phyloP scores from a whole-genome alignment of 2,888 invertebrate genomes.

The Microplitis manilae region DNA sequence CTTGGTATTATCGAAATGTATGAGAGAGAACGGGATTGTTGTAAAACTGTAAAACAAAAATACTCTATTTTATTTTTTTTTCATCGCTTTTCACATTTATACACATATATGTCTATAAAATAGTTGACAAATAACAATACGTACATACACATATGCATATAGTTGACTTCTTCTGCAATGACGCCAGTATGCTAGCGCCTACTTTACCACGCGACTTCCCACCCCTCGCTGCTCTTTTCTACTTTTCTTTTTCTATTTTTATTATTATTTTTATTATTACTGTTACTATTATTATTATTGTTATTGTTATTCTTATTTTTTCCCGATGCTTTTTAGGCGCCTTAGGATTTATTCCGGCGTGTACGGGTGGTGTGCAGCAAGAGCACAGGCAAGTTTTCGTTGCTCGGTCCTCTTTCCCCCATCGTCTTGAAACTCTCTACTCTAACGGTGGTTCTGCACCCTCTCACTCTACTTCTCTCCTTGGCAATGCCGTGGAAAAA shows the following conservation, averaged over 20 bases:
- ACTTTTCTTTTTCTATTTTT: constrained; percentile 31
- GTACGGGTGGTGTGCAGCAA: constrained; percentile 10
- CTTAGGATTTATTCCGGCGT: constrained; percentile 24
- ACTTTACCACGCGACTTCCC: background rate
- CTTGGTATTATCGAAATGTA: constrained; percentile 15
- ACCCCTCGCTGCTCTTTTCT: constrained; percentile 7
- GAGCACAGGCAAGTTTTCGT: constrained; percentile 26
- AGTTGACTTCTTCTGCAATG: constrained; percentile 23
- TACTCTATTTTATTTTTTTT: background rate
- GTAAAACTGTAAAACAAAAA: constrained; percentile 6
- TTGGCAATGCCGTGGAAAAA: constrained; percentile 38
- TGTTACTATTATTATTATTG: background rate
- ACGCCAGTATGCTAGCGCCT: constrained; percentile 18
- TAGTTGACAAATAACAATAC: constrained; percentile 12
- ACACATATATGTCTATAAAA: background rate
- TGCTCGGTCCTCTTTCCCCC: background rate
- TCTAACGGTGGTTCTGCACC: constrained; percentile 21
- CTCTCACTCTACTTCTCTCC: constrained; percentile 26
- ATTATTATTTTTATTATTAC: constrained; percentile 26
- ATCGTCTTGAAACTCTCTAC: background rate
- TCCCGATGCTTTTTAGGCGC: constrained; percentile 22
- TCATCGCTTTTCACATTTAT: background rate
- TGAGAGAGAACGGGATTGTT: constrained; percentile 11
- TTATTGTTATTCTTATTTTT: constrained; percentile 35
- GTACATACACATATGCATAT: background rate